These are phyloP conservation scores for Atopsyche davidsoni DNA, from an alignment of 1,140 invertebrate genomes.

Conservation along the genomic window DNA sequence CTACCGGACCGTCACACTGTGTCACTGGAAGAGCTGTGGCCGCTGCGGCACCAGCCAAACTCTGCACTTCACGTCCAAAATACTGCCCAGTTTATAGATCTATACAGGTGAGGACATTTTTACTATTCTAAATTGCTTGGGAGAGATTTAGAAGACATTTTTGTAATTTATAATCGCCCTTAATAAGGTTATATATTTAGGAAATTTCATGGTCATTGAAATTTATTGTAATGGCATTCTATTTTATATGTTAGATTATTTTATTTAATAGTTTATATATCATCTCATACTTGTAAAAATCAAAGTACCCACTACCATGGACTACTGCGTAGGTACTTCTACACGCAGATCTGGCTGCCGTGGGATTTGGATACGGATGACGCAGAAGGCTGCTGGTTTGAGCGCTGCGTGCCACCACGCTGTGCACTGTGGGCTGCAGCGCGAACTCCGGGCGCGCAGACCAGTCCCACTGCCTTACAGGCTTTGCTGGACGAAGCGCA, in stretches of 20 bases:
- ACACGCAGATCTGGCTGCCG: constrained; percentile 26
- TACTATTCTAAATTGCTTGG: background rate
- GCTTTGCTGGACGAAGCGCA: constrained; percentile 15
- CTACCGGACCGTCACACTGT: constrained; percentile 10
- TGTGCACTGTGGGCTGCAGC: constrained; percentile 21
- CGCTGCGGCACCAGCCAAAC: constrained; percentile 18
- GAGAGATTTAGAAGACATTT: no score
- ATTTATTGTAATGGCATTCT: no score
- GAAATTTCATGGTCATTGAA: no score
- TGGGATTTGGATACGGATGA: constrained; percentile 27
- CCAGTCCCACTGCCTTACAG: constrained; percentile 1
- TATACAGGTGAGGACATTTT: constrained; percentile 18
- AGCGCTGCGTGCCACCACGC: constrained; percentile 19
- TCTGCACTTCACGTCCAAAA: constrained; percentile 17
- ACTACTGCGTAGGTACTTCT: constrained; percentile 29
- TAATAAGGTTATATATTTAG: no score
- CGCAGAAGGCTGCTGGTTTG: constrained; percentile 21
- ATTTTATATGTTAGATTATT: no score
- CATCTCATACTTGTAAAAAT: no score
- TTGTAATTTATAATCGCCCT: no score
- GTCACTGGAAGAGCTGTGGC: constrained; percentile 20
- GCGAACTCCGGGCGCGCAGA: background rate
- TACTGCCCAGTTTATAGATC: constrained; percentile 27
- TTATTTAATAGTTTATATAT: no score
- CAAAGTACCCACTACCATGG: no score